Conservation (phyloP, 2,113 vertebrate genomes). For the Phrynocephalus versicolor region DNA sequence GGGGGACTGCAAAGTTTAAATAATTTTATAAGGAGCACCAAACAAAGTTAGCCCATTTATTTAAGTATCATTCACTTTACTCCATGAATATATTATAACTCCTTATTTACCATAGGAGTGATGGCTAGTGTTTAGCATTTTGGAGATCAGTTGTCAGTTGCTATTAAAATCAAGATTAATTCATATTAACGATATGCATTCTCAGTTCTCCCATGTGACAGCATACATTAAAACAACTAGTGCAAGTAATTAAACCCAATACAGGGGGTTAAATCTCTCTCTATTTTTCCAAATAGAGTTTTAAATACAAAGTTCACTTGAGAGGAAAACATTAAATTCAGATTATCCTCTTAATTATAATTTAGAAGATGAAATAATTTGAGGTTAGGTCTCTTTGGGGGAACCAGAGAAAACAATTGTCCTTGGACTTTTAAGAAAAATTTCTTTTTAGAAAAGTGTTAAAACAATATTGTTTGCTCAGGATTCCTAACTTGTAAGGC, state of each 20-base stretch:
- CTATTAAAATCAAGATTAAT: slow-evolving; percentile 84
- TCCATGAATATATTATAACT: slow-evolving; percentile 61
- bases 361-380: slow-evolving; percentile 48
- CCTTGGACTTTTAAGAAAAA: not conserved
- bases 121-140: slow-evolving; percentile 72
- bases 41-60: slow-evolving; percentile 65
- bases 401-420: slow-evolving; percentile 61
- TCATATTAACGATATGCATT: slow-evolving; percentile 81
- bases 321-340: slow-evolving; percentile 38
- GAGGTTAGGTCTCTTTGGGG: slow-evolving; percentile 61
- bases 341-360: slow-evolving; percentile 41
- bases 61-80: slow-evolving; percentile 40
- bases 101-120: slow-evolving; percentile 67
- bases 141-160: slow-evolving; percentile 77
- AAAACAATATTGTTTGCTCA: not conserved
- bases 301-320: slow-evolving; percentile 61
- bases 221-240: slow-evolving; percentile 79
- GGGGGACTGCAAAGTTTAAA: slow-evolving; percentile 22
- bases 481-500: slow-evolving; percentile 1
- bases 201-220: slow-evolving; percentile 77
- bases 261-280: slow-evolving; percentile 63
- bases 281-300: slow-evolving; percentile 27
- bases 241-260: slow-evolving; percentile 78
- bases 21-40: slow-evolving; percentile 37
- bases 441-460: not conserved